Evolutionary conservation across 2,113 vertebrate species (phyloP).

Genomic region (Nansenia antarctica): DNA sequence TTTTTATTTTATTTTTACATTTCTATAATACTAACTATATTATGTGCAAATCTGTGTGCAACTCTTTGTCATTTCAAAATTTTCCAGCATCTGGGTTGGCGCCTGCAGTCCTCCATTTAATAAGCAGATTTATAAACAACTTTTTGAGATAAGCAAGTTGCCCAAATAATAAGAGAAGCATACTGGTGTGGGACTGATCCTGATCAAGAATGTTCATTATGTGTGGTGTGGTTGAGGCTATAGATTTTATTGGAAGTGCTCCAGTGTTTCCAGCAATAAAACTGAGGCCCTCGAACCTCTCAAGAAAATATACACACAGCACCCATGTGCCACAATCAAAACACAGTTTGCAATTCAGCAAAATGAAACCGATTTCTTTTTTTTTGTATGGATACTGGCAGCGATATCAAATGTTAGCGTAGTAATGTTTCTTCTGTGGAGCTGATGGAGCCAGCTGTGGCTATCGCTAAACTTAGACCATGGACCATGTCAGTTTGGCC

Average conservation of each 20-base stretch:
- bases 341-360: conserved; percentile 56
- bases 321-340: conserved; percentile 64
- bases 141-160: conserved; percentile 25
- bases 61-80: background rate
- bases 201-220: too few species aligned
- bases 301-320: conserved; percentile 45
- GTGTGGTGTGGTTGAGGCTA: conserved; percentile 36
- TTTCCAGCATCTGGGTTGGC: background rate
- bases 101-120: conserved; percentile 17
- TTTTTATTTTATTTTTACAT: too few species aligned
- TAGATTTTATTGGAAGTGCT: conserved; percentile 48
- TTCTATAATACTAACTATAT: background rate
- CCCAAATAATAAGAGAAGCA: conserved; percentile 23
- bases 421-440: conserved; percentile 43
- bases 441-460: conserved; percentile 42
- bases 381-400: conserved; percentile 63
- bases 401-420: conserved; percentile 31
- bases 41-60: background rate
- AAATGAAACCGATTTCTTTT: conserved; percentile 29
- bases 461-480: conserved; percentile 45
- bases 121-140: conserved; percentile 23
- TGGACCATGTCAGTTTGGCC: conserved; percentile 5
- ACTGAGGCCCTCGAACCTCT: conserved; percentile 40
- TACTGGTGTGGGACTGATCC: too few species aligned
- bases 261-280: conserved; percentile 51